Percentiles rank a stretch among this genome's conserved stretches.
phyloP scores from a whole-genome alignment of 1,140 invertebrate species.

The Planococcus citri region DNA sequence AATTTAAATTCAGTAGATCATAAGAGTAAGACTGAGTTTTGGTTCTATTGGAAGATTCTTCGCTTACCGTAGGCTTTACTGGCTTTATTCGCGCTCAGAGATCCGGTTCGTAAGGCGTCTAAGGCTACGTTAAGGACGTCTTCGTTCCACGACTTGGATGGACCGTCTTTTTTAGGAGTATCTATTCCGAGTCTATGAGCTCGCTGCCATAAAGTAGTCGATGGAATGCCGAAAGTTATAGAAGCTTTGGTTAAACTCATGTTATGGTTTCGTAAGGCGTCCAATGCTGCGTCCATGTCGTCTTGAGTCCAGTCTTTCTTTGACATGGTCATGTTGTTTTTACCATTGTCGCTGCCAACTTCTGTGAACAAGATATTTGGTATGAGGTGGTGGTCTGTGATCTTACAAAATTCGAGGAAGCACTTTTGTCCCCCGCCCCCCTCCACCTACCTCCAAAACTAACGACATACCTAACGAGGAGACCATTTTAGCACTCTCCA shows the following conservation, averaged over 20 bases:
- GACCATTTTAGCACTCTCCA: too few relatives aligned
- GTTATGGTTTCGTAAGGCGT: conserved; percentile 66
- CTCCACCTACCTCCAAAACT: too few relatives aligned
- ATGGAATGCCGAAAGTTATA: conserved; percentile 73
- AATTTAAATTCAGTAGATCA: neutral
- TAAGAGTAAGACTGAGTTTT: neutral
- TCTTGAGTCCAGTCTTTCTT: conserved; percentile 75
- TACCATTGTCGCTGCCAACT: conserved; percentile 23
- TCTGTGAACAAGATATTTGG: neutral
- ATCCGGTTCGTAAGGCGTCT: conserved; percentile 62
- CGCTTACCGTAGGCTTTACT: conserved; percentile 72
- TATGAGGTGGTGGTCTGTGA: too few relatives aligned
- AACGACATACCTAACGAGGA: too few relatives aligned
- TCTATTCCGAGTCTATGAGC: conserved; percentile 73
- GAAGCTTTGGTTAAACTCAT: conserved; percentile 79
- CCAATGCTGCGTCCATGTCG: conserved; percentile 75
- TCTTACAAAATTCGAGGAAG: too few relatives aligned
- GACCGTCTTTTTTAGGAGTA: conserved; percentile 77
- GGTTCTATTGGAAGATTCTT: too few relatives aligned
- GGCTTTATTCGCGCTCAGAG: conserved; percentile 78
- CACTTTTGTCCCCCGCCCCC: too few relatives aligned
- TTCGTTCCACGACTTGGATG: conserved; percentile 75
- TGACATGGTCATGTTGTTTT: conserved; percentile 21
- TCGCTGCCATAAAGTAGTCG: conserved; percentile 78
- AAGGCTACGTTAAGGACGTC: conserved; percentile 65